A percentile compares a stretch with the other conserved stretches of the same genome.
Conservation (phyloP, 92 coral and sea anemone species). For the Zoanthus gigantus region DNA sequence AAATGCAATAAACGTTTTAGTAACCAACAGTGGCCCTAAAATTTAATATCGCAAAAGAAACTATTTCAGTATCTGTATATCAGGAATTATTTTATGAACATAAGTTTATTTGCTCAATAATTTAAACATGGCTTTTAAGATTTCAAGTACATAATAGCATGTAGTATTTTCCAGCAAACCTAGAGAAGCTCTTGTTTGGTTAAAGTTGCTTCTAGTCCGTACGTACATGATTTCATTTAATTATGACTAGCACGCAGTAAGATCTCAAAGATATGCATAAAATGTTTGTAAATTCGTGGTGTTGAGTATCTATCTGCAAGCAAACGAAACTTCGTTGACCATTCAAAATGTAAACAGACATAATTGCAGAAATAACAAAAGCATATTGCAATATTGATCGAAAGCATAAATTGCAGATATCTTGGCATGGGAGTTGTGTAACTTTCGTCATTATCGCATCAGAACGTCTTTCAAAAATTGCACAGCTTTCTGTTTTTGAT, state of each 20-base stretch:
- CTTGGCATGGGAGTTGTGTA: neutral
- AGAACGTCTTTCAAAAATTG: neutral
- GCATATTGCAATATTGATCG: constrained; percentile 28
- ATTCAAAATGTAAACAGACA: constrained; percentile 33
- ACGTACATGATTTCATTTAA: neutral
- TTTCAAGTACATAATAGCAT: neutral
- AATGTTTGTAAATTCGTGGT: neutral
- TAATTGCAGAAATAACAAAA: constrained; percentile 47
- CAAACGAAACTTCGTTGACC: constrained; percentile 22
- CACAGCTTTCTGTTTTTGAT: neutral
- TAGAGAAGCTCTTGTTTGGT: neutral
- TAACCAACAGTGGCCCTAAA: neutral
- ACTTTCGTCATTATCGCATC: neutral
- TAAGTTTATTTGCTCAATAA: constrained; percentile 17
- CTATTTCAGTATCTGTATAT: neutral
- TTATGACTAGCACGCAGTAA: neutral
- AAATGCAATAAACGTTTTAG: neutral
- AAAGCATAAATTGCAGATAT: neutral
- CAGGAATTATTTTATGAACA: neutral
- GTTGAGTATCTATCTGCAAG: constrained; percentile 6
- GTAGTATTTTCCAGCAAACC: neutral
- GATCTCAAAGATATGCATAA: neutral
- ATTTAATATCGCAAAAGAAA: neutral
- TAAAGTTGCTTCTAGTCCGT: neutral
- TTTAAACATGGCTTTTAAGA: neutral